Evolutionary conservation across 1,140 invertebrate species (phyloP).

Genomic region (Aphaenogaster floridana): DNA sequence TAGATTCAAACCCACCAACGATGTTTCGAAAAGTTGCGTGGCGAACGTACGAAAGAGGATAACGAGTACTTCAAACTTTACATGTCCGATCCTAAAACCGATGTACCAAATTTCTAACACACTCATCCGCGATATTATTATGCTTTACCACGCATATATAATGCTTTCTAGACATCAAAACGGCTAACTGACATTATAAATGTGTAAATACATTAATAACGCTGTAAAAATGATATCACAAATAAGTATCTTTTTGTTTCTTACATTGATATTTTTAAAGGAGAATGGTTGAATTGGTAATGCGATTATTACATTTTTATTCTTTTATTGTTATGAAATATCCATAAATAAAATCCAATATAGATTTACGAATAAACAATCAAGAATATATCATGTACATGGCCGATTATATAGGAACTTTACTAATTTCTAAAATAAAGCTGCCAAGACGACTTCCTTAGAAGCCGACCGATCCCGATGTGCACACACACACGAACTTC

Average conservation of each 20-base stretch:
- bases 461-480: background rate
- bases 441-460: slow-evolving; percentile 7
- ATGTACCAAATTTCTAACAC: slow-evolving; percentile 54
- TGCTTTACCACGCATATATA: slow-evolving; percentile 48
- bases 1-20: slow-evolving; percentile 47
- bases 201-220: background rate
- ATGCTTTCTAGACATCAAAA: slow-evolving; percentile 41
- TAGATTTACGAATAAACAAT: background rate
- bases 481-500: slow-evolving; percentile 29
- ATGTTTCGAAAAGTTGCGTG: slow-evolving; percentile 47
- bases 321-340: background rate
- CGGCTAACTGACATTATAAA: slow-evolving; percentile 23
- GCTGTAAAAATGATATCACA: background rate
- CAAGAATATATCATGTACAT: background rate
- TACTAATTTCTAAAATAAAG: background rate
- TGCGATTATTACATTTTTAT: background rate
- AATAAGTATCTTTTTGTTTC: background rate
- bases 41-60: slow-evolving; percentile 45
- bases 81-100: slow-evolving; percentile 45
- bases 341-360: background rate
- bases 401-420: background rate
- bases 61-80: slow-evolving; percentile 55
- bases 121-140: slow-evolving; percentile 48
- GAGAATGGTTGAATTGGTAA: background rate
- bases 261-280: background rate